Evolutionary conservation across 1,140 invertebrate species (phyloP), one percentile per base, ranked within the genome.

Genomic region (Halictus rubicundus): DNA sequence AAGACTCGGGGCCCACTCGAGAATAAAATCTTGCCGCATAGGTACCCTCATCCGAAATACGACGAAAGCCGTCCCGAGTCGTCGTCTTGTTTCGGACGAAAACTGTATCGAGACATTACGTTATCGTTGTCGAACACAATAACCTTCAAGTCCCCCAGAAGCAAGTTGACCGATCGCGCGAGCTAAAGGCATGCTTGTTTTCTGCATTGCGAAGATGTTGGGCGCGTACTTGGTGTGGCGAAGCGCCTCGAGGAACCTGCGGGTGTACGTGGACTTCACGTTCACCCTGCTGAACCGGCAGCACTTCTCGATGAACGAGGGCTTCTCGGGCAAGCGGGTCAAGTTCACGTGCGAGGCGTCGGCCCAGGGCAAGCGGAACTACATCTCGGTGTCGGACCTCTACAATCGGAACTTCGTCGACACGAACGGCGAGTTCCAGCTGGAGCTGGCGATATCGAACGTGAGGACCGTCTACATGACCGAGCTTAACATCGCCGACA

Each of bases 251-350:
- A 95, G 96, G 78, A 96, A 95, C 73, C 95, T 97, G 92, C 94
- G 95, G 39, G 96, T 97, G 19, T 96, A 96, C 88, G 95, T 97
- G 57, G 97, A 98, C 91, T 97, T 97, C 88, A 95, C 96, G 23
- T 97, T 98, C 91, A 97, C 96, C 1, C 94, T 98, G 10, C 94
- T 98, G 32, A 98, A 97, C 88, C 95, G 96, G 16, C 97, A 97
- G 83, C 97, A 97, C 90, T 98, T 97, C 91, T 97, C 96, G 65
- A 95, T 95, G 79, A 98, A 97, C 91, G 96, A 97, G 89, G 95
- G 95, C 3, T 97, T 97, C 93, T 95, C 96, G 23, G 96, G 97
- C 60, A 97, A 97, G 90, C 95, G 96, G 88, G 95, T 95, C 37
- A 96, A 96, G 87, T 98, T 97, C 91, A 97, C 95, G 9, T 94